Evolutionary conservation across 2,113 vertebrate genomes (phyloP).

Genomic region (Eulacestoma nigropectus): DNA sequence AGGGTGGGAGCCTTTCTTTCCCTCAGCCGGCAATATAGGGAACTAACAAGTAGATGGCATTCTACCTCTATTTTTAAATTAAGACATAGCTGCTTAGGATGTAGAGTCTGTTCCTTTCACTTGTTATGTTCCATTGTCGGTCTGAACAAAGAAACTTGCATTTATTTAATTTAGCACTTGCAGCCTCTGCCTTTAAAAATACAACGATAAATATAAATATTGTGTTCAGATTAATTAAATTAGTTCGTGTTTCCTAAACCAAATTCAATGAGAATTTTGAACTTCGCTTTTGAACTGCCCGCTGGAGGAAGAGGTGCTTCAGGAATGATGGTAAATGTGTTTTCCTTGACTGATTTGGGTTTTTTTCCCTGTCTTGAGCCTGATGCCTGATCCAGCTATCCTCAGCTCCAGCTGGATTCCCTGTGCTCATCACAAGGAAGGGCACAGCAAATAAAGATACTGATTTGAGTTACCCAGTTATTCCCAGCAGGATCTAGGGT

Average conservation of each 20-base stretch:
- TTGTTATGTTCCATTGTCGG: neutral
- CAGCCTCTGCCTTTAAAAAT: neutral
- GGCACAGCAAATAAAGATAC: neutral
- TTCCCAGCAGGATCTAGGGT: neutral
- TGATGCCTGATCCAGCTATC: neutral
- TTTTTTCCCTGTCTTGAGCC: neutral
- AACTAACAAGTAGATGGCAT: conserved; percentile 77
- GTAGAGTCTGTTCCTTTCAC: neutral
- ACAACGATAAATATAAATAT: neutral
- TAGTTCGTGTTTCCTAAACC: neutral
- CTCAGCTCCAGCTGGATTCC: neutral
- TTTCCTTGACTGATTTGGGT: neutral
- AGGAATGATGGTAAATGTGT: neutral
- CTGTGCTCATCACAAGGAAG: neutral
- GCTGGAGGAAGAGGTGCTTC: neutral
- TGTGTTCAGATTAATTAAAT: neutral
- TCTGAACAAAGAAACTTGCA: neutral
- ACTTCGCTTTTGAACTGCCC: too few species aligned
- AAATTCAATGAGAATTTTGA: neutral
- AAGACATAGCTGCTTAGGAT: neutral
- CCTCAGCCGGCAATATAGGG: conserved; percentile 41
- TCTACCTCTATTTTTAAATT: conserved; percentile 66
- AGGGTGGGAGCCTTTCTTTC: neutral
- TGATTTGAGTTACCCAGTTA: neutral
- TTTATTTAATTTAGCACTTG: conserved; percentile 27